phyloP scores from a whole-genome alignment of 1,140 invertebrate species.

The Brachystomella parvula region DNA sequence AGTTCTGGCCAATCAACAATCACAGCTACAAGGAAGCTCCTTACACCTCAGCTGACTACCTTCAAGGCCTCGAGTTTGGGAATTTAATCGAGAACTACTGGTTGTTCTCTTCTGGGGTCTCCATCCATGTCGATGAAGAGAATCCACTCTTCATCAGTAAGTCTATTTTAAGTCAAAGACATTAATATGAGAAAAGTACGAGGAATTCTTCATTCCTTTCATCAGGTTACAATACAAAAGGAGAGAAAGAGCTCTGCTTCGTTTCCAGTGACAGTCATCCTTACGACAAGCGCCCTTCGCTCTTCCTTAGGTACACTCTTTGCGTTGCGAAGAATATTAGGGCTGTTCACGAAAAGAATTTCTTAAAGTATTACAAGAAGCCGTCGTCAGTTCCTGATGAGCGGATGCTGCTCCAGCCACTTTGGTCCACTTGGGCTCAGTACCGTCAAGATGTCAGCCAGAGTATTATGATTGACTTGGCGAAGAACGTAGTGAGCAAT shows the following conservation, averaged over 20 bases:
- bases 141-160: slow-evolving; percentile 64
- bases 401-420: slow-evolving; percentile 64
- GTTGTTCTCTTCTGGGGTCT: slow-evolving; percentile 60
- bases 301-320: slow-evolving; percentile 25
- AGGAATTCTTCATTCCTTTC: background rate
- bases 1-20: slow-evolving; percentile 45
- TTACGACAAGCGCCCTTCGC: slow-evolving; percentile 30
- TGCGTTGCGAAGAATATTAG: slow-evolving; percentile 49
- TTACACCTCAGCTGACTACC: slow-evolving; percentile 41
- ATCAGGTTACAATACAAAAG: background rate
- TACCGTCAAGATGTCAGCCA: slow-evolving; percentile 59
- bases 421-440: slow-evolving; percentile 88
- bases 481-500: slow-evolving; percentile 42
- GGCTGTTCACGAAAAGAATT: slow-evolving; percentile 54
- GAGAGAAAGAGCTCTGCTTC: slow-evolving; percentile 14
- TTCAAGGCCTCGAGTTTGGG: slow-evolving; percentile 38
- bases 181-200: slow-evolving; percentile 39
- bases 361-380: slow-evolving; percentile 49
- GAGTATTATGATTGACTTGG: slow-evolving; percentile 43
- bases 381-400: slow-evolving; percentile 60
- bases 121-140: slow-evolving; percentile 53
- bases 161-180: slow-evolving; percentile 45
- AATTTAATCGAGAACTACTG: slow-evolving; percentile 66
- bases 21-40: slow-evolving; percentile 36
- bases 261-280: slow-evolving; percentile 25